Evolutionary conservation across 1,140 invertebrate species (phyloP).

Genomic region (Rhyacophila brunnea): DNA sequence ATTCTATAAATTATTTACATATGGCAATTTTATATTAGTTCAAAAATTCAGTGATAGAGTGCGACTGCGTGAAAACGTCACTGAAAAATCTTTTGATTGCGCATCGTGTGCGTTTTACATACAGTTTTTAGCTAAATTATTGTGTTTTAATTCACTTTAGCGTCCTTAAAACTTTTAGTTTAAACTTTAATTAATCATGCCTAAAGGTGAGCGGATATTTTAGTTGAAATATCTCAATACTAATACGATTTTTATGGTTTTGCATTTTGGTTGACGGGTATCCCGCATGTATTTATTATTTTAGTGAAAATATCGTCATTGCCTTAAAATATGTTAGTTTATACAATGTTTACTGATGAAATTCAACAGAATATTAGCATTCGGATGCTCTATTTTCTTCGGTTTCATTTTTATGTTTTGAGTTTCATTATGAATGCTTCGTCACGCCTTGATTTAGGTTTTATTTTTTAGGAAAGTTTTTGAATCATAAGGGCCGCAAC

Average conservation of each 20-base stretch:
- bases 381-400: no score
- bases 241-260: not conserved
- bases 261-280: not conserved
- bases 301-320: no score
- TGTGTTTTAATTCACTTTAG: not conserved
- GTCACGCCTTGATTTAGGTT: slow-evolving; percentile 27
- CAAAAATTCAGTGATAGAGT: not conserved
- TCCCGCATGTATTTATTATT: not conserved
- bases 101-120: slow-evolving; percentile 20
- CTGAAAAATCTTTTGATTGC: slow-evolving; percentile 19
- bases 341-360: not conserved
- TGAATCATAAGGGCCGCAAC: slow-evolving; percentile 88
- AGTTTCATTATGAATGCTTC: slow-evolving; percentile 7
- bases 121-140: slow-evolving; percentile 18
- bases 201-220: slow-evolving; percentile 16
- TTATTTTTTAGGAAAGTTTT: slow-evolving; percentile 71
- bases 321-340: not conserved
- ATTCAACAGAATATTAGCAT: not conserved
- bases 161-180: no score
- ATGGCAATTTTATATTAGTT: slow-evolving; percentile 7
- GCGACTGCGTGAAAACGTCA: slow-evolving; percentile 26
- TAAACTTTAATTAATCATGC: slow-evolving; percentile 13
- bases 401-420: not conserved
- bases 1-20: not conserved
- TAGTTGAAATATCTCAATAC: not conserved